A percentile compares a stretch with the other conserved stretches of the same genome.
These are phyloP conservation scores for Athene cunicularia DNA, from an alignment of 2,113 vertebrate species.

Conservation along the genomic window DNA sequence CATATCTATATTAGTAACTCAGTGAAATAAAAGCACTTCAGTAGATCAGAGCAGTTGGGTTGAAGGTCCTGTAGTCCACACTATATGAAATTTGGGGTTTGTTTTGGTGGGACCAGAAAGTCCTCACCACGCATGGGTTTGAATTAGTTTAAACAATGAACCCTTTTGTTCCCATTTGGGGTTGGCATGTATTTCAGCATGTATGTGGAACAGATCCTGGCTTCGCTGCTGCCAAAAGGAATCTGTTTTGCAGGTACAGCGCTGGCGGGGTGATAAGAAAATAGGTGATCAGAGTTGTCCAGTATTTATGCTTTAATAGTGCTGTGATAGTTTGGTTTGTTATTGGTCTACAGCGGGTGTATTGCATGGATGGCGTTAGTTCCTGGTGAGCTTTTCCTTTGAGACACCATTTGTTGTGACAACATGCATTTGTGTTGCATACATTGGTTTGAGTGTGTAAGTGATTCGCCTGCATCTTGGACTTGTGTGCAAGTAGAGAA, in stretches of 20 bases:
- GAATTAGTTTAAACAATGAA: not conserved
- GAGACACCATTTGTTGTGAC: fast-evolving
- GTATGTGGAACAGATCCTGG: not conserved
- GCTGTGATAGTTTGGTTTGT: too few species aligned
- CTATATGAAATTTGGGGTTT: fast-evolving
- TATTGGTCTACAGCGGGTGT: not conserved
- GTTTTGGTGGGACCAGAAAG: not conserved
- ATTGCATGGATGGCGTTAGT: too few species aligned
- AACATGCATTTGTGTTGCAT: fast-evolving
- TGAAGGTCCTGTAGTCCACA: not conserved
- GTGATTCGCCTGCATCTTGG: not conserved
- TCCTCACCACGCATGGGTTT: fast-evolving
- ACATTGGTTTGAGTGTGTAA: fast-evolving
- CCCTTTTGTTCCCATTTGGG: not conserved
- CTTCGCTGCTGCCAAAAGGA: not conserved
- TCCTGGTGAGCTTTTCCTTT: not conserved
- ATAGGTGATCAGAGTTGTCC: not conserved
- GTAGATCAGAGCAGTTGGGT: not conserved
- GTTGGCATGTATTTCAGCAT: not conserved
- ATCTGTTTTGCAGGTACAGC: fast-evolving
- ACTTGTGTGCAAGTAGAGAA: not conserved
- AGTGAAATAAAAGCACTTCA: not conserved
- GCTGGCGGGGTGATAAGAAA: not conserved
- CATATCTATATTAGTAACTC: too few species aligned
- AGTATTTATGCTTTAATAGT: not conserved